Evolutionary conservation across 2,797 vertebrate species (phyloP), one percentile per base, ranked within the genome.

Genomic region (Decapterus maruadsi): DNA sequence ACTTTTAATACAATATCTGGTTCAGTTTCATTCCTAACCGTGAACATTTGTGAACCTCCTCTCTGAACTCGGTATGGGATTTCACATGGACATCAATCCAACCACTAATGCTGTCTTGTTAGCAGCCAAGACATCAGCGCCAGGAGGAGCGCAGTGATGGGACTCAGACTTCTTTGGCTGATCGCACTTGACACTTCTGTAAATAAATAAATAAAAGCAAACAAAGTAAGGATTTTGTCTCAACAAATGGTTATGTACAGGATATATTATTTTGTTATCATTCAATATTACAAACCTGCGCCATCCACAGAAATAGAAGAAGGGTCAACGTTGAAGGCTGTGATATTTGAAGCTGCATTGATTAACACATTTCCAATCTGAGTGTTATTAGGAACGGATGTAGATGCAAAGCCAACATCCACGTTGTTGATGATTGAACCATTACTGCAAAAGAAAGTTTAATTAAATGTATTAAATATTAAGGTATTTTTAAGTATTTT

Each of bases 281-380:
- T n/a, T 63, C 5, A 48, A 16, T 59, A 14, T 42, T 55, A 17
- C 87, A 81, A 63, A 94, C 93, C 6, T 43, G 17, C 46, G 10
- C 62, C 73, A 42, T 82, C 50, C 19, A 93, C 75, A 19, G 0
- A 42, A 16, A 93, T 81, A 29, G 62, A 26, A 22, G 1, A 8
- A 0, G 50, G 20, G 16, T 87, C 84, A 58, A 93, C 85, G 66
- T 75, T 63, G 68, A 93, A 94, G 17, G 43, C 31, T 20, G 82
- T 60, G 16, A 76, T 70, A 38, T 56, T 58, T 50, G 56, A 48
- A n/a, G 90, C 77, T 20, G 88, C 90, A 4, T 0, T 17, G 6
- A 80, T 22, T 50, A 93, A 55, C 72, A 86, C 75, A 9, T 66
- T 29, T 40, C 17, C 70, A 68, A 93, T 90, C 54, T 61, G 19